Base-by-base conservation (phyloP, 2,888 invertebrate genomes). In the Heliothis peltigera region DNA sequence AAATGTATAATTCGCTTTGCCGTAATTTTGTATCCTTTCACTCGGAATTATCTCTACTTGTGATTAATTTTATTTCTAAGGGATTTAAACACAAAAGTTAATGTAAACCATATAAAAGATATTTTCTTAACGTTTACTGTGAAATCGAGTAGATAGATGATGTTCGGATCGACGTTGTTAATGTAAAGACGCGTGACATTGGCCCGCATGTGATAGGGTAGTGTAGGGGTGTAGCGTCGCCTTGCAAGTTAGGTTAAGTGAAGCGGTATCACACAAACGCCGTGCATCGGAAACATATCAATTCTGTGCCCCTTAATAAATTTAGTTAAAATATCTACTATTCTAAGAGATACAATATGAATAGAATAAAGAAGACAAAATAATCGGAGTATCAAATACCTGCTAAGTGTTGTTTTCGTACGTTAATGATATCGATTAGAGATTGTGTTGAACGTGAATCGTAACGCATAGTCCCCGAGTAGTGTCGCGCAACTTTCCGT, bases 281-380 rank as follows among this genome's bases (percentile, higher is more conserved):
- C 96, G 96, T 95, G 88, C 96, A 96, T 96, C 96, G 96, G 93
- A 96, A 96, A 97, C 97, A 97, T 97, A 97, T 97, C 97, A 97
- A 96, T 96, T 96, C 96, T 96, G 96, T 96, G 96, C 97, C 97
- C 96, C 96, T 96, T 96, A 96, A 96, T 96, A 94, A 94, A 92
- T 90, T 91, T 94, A 94, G 90, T 92, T 93, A 92, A 93, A n/a
- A 85, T 92, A 39, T 39, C 39, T 39, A 92, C 89, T 93, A 93
- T 92, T 91, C 91, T 95, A 94, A 94, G 94, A 94, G 89, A 94
- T 92, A 93, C 92, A 92, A 85, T 94, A 94, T 93, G 91, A 87
- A 91, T 94, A 94, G 92, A 91, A 91, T 92, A 92, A 91, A 82
- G 82, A 88, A 90, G 88, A 90, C 89, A 92, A 92, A 93, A 89